These are phyloP conservation scores for Scolopax mira DNA, from an alignment of 2,113 vertebrate genomes.

Conservation along the genomic window DNA sequence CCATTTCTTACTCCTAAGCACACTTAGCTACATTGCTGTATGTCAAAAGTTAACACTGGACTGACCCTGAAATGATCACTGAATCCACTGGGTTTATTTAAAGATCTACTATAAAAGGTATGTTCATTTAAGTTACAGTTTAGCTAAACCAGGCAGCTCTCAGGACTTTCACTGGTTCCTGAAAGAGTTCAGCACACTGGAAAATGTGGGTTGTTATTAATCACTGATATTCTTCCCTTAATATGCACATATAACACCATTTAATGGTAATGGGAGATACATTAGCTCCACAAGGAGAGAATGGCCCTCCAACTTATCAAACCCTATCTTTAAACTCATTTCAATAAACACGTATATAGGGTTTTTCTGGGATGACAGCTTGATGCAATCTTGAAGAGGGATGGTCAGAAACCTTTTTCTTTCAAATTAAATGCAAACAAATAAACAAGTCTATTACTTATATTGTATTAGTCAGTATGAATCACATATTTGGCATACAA, in stretches of 20 bases:
- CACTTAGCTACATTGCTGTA: conserved; percentile 8
- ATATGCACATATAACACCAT: conserved; percentile 30
- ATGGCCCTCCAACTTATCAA: not conserved
- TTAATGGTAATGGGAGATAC: conserved; percentile 51
- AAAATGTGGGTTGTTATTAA: conserved; percentile 23
- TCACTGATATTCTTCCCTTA: conserved; percentile 21
- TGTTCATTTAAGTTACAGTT: not conserved
- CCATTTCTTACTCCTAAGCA: conserved; percentile 20
- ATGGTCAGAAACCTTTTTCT: not conserved
- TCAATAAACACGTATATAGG: not conserved
- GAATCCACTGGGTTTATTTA: not conserved
- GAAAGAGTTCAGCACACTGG: not conserved
- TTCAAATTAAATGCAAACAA: conserved; percentile 47
- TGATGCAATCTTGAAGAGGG: not conserved
- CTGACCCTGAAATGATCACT: conserved; percentile 11
- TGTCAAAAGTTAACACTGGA: conserved; percentile 39
- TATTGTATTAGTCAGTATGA: conserved; percentile 8
- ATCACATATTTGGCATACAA: not conserved
- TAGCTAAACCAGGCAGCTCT: not conserved
- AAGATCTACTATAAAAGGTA: not conserved
- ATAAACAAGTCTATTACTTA: conserved; percentile 3
- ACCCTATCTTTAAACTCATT: not conserved
- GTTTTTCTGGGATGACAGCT: not conserved
- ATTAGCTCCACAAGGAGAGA: not conserved
- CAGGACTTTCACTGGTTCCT: not conserved